A percentile compares a stretch with the other conserved stretches of the same genome.
These are phyloP conservation scores for Cyanocitta stelleri DNA, from an alignment of 2,113 vertebrate species.

Conservation along the genomic window DNA sequence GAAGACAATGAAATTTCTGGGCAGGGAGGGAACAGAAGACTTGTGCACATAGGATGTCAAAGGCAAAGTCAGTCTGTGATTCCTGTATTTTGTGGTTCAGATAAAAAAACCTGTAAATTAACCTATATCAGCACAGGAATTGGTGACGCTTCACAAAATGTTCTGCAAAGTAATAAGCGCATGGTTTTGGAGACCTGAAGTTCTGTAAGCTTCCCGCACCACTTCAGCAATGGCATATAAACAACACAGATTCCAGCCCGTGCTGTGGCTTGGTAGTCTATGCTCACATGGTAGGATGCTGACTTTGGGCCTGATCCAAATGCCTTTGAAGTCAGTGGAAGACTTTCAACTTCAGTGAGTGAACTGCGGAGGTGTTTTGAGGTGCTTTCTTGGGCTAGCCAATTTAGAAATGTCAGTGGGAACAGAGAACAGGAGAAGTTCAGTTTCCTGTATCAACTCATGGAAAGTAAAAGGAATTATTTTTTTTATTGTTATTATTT, in stretches of 20 bases:
- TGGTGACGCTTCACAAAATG: background rate
- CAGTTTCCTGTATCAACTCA: background rate
- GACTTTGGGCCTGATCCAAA: background rate
- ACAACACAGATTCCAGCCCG: background rate
- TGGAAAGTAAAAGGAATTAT: background rate
- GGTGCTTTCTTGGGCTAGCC: background rate
- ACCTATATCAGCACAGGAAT: background rate
- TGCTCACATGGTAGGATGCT: background rate
- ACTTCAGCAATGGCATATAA: background rate
- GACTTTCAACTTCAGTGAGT: background rate
- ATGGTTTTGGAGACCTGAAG: background rate
- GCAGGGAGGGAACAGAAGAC: background rate
- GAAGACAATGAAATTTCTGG: background rate
- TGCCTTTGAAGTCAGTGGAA: background rate
- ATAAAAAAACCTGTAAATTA: background rate
- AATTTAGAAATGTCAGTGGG: background rate
- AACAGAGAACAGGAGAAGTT: background rate
- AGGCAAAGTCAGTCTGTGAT: background rate
- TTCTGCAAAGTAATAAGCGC: background rate
- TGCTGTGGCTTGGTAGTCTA: background rate
- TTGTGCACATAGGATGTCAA: background rate
- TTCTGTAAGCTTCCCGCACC: background rate
- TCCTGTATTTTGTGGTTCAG: background rate
- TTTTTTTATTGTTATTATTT: background rate
- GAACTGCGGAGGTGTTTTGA: background rate